These are phyloP conservation scores for Drosophila guanche DNA, from an alignment of 1,140 invertebrate genomes.

Conservation along the genomic window DNA sequence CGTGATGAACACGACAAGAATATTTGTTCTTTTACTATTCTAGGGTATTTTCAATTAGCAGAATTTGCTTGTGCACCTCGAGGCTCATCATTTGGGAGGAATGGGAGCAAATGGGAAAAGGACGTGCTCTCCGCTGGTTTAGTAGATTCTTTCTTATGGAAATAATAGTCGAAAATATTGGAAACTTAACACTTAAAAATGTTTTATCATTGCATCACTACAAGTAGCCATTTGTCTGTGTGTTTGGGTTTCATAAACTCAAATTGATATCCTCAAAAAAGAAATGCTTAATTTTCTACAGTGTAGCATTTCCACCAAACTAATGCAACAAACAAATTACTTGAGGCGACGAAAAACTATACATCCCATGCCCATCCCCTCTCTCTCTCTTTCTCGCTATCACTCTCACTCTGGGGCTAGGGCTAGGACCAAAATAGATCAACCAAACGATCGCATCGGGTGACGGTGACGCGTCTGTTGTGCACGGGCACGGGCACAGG, in stretches of 20 bases:
- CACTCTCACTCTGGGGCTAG: conserved; percentile 31
- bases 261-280: not conserved
- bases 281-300: conserved; percentile 9
- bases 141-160: too few relatives aligned
- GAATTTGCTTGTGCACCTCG: too few relatives aligned
- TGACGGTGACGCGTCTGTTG: conserved; percentile 5
- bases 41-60: too few relatives aligned
- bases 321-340: conserved; percentile 79
- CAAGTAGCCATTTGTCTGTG: not conserved
- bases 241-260: too few relatives aligned
- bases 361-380: conserved; percentile 22
- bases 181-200: too few relatives aligned
- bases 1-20: too few relatives aligned
- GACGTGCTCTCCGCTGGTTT: too few relatives aligned
- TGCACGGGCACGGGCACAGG: not conserved
- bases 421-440: conserved; percentile 73
- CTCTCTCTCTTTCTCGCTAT: not conserved
- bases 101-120: too few relatives aligned
- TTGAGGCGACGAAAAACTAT: conserved; percentile 72
- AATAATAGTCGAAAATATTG: too few relatives aligned
- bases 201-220: not conserved
- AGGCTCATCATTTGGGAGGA: too few relatives aligned
- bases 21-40: too few relatives aligned
- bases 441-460: conserved; percentile 62
- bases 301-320: conserved; percentile 61